Base-by-base conservation (phyloP, 2,888 invertebrate species). In the Cenopis cana region DNA sequence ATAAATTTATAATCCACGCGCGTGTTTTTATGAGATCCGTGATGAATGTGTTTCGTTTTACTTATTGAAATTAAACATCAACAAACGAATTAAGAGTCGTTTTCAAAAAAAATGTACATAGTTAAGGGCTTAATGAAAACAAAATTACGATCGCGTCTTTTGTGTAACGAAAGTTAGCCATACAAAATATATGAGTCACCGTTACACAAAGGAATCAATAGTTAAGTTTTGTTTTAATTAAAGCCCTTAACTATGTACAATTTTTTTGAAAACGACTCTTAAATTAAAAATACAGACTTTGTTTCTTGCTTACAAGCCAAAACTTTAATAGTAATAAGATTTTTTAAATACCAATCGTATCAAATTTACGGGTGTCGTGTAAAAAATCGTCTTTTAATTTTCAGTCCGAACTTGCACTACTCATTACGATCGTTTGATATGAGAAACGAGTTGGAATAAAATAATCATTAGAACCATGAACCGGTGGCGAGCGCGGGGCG, bases 401-500 rank as follows among this genome's bases (percentile, higher is more conserved):
- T 54, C 24, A 24, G 6, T 54, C 24, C 6, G 33, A 33, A 33
- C 33, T 33, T 33, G 9, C 33, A 33, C 8, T 33, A 24, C 8
- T 33, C 3, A 8, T 36, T 41, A 24, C 2, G 2, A 46, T 29
- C 17, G 38, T 33, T 14, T 36, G 20, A 29, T 20, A 61, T 50
- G 18, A 18, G 79, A 79, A 76, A 76, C 75, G 71, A 79, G 79
- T 81, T 80, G 77, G 75, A 83, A 81, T 83, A 79, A 83, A 89
- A 85, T 86, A 85, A 85, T 85, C 78, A 87, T 90, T 87, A 88
- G 83, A 79, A 79, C 75, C 82, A 85, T 84, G 86, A 88, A 89
- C 85, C 84, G 86, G 86, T 86, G 87, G 61, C 50, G 60, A 78
- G 82, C 85, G 82, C 83, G 87, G 89, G 85, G 91, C 90, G 91